Evolutionary conservation across 2,888 invertebrate genomes (phyloP).

Genomic region (Drosophila cognata): DNA sequence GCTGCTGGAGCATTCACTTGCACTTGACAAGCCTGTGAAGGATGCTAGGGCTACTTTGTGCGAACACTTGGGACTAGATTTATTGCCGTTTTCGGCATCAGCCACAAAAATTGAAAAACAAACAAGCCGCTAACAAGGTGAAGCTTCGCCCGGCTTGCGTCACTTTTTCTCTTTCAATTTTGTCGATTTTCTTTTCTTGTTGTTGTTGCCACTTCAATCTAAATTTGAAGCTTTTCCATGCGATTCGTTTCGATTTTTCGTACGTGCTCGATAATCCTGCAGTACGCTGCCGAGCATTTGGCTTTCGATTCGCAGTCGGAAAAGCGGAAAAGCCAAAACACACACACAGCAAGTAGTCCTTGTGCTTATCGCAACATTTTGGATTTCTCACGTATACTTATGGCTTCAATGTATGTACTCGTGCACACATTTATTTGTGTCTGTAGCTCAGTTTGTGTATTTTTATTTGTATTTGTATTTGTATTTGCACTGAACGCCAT

Average conservation of each 20-base stretch:
- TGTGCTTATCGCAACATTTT: slow-evolving; percentile 68
- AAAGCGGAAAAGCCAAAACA: slow-evolving; percentile 33
- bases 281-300: slow-evolving; percentile 31
- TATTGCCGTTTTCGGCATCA: slow-evolving; percentile 77
- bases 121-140: slow-evolving; percentile 79
- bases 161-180: slow-evolving; percentile 41
- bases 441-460: slow-evolving; percentile 32
- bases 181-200: slow-evolving; percentile 1
- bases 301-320: slow-evolving; percentile 19
- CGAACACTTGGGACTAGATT: slow-evolving; percentile 70
- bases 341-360: slow-evolving; percentile 36
- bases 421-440: slow-evolving; percentile 36
- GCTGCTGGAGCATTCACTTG: slow-evolving; percentile 24
- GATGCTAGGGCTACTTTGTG: slow-evolving; percentile 39
- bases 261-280: slow-evolving; percentile 74
- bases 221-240: slow-evolving; percentile 68
- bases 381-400: slow-evolving; percentile 77
- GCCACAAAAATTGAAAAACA: slow-evolving; percentile 77
- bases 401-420: slow-evolving; percentile 53
- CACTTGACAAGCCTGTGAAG: slow-evolving; percentile 48
- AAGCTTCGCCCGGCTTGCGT: slow-evolving; percentile 57
- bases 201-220: slow-evolving; percentile 66
- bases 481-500: slow-evolving; percentile 69
- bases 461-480: slow-evolving; percentile 37
- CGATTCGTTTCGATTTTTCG: slow-evolving; percentile 45